Evolutionary conservation across 64 coral and sea anemone species (phyloP), one percentile per base, ranked within the genome.

Genomic region (Montipora sp.): DNA sequence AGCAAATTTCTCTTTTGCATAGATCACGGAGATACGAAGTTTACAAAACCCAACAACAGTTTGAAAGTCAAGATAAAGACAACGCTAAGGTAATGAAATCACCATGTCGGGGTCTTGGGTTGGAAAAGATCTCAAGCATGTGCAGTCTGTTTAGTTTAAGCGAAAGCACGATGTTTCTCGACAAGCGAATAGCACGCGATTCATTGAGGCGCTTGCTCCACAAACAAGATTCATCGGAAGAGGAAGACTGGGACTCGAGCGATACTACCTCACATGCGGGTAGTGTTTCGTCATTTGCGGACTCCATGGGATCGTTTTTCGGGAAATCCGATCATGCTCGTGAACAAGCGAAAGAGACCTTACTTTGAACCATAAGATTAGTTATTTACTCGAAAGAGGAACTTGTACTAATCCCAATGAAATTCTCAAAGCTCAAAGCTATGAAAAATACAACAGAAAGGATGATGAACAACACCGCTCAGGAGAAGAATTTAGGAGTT

Each of bases 21-120:
- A 89, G 92, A 51, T 94, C 92, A 5, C 61, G 90, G 14, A 98
- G 77, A 43, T 98, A 98, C 89, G 79, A 94, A 76, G 53, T 98
- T 59, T 59, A 94, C 14, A 60, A 92, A 21, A 77, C 51, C 18
- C 90, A 84, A 21, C 72, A 94, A 51, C 47, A 48, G 13, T 71
- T 48, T 71, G 18, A 49, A 4, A 43, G 8, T 7, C 13, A 72
- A n/a, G 63, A 48, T 12, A 48, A 70, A 71, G 6, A 2, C 46
- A 21, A 47, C 5, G 65, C 36, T 36, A 36, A 85, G 45, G 49
- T 85, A 14, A 48, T 47, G 18, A 48, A 57, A 57, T 57, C 65
- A 7, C 65, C 63, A 4, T 85, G 82, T 14, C 46, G 36, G n/a
- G 82, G 82, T 48, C 82, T 85, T 12, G 82, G 63, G 5, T 22